phyloP scores from a whole-genome alignment of 2,888 invertebrate species.

The Hemistola chrysoprasaria region DNA sequence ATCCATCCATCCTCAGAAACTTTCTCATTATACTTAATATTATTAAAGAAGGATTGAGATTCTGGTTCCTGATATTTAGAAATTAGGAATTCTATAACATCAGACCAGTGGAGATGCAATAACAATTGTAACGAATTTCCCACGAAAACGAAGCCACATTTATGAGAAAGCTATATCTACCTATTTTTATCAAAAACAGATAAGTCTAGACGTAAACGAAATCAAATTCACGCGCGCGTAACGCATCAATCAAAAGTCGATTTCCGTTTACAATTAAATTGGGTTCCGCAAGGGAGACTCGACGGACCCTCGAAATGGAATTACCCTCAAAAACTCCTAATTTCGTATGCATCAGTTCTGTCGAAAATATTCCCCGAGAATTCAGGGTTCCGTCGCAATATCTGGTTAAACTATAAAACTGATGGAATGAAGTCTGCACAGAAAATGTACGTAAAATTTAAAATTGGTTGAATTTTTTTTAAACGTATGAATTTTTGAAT shows the following conservation, averaged over 20 bases:
- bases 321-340: constrained; percentile 47
- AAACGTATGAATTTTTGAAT: too few species aligned
- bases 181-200: background rate
- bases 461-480: too few species aligned
- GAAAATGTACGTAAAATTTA: background rate
- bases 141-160: too few species aligned
- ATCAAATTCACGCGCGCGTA: constrained; percentile 11
- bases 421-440: background rate
- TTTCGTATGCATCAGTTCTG: constrained; percentile 58
- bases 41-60: too few species aligned
- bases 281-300: constrained; percentile 37
- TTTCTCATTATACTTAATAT: constrained; percentile 26
- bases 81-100: too few species aligned
- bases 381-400: constrained; percentile 35
- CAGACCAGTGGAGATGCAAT: constrained; percentile 18
- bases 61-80: too few species aligned
- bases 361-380: constrained; percentile 35
- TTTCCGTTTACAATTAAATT: constrained; percentile 56
- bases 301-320: constrained; percentile 49
- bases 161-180: too few species aligned
- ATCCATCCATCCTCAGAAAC: too few species aligned
- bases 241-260: constrained; percentile 49
- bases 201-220: constrained; percentile 1
- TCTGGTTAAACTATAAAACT: too few species aligned
- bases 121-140: constrained; percentile 30